These are phyloP conservation scores for Limnephilus marmoratus DNA, from an alignment of 2,888 invertebrate species.

Conservation along the genomic window DNA sequence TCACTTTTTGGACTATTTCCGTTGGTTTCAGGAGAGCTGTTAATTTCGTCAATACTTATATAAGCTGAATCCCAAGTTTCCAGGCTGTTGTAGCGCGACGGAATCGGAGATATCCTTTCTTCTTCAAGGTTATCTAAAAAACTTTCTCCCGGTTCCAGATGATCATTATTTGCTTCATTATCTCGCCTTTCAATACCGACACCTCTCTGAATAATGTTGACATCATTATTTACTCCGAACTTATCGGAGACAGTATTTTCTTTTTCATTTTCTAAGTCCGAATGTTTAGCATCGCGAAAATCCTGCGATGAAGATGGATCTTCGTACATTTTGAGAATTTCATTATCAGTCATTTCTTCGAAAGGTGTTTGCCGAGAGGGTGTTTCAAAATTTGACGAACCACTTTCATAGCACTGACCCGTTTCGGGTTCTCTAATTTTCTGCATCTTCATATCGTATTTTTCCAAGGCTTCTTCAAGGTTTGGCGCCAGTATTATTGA, in stretches of 20 bases:
- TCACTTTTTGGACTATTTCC: conserved; percentile 68
- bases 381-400: conserved; percentile 57
- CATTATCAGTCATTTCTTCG: conserved; percentile 63
- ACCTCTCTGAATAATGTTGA: conserved; percentile 43
- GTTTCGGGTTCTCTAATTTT: conserved; percentile 55
- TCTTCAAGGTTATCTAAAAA: conserved; percentile 42
- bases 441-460: conserved; percentile 66
- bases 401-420: conserved; percentile 51
- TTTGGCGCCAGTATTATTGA: conserved; percentile 69
- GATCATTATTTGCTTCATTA: not conserved
- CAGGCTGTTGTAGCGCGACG: conserved; percentile 64
- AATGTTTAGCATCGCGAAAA: conserved; percentile 67
- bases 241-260: conserved; percentile 10
- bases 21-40: conserved; percentile 73
- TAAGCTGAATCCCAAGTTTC: conserved; percentile 78
- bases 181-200: conserved; percentile 18
- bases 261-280: not conserved
- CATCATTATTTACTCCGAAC: conserved; percentile 61
- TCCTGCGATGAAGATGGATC: conserved; percentile 71
- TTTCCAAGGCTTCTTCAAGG: conserved; percentile 67
- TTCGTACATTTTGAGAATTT: conserved; percentile 67
- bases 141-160: conserved; percentile 32
- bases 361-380: conserved; percentile 60
- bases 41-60: conserved; percentile 77
- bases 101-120: conserved; percentile 13